These are phyloP conservation scores for Hydractinia echinata DNA, from an alignment of 30 jellyfish, hydroid and myxozoan species.

Conservation along the genomic window DNA sequence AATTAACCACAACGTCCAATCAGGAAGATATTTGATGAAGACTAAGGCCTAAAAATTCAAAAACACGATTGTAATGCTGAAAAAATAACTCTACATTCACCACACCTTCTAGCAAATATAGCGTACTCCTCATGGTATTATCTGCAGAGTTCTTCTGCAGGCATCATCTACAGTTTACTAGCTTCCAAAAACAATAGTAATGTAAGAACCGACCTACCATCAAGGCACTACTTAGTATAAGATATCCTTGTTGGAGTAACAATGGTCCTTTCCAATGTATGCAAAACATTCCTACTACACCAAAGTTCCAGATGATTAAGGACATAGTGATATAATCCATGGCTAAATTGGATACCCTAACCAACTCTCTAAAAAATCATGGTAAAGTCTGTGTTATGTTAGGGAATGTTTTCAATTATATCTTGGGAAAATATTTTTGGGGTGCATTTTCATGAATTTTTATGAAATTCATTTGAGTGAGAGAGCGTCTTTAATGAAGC, in stretches of 20 bases:
- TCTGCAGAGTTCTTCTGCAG: no score
- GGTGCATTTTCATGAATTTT: no score
- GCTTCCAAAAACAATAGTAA: no score
- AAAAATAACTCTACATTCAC: background rate
- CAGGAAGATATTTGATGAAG: constrained; percentile 96
- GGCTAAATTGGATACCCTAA: constrained; percentile 83
- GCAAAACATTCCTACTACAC: constrained; percentile 96
- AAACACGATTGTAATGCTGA: background rate
- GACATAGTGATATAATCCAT: constrained; percentile 97
- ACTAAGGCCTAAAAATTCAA: constrained; percentile 73
- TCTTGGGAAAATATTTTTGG: no score
- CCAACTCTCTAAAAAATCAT: constrained; percentile 60
- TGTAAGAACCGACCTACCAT: constrained; percentile 55
- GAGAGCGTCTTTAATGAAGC: no score
- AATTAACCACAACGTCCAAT: constrained; percentile 98
- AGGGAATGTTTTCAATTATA: no score
- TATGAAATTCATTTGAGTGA: background rate
- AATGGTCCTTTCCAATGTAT: constrained; percentile 99
- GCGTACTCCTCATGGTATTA: no score
- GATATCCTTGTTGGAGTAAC: constrained; percentile 85
- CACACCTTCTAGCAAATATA: no score
- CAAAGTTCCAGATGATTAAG: constrained; percentile 87
- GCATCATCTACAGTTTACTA: no score
- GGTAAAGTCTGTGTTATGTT: no score
- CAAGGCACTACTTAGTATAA: constrained; percentile 86